phyloP scores from a whole-genome alignment of 2,797 vertebrate species.

The Danio choprae region DNA sequence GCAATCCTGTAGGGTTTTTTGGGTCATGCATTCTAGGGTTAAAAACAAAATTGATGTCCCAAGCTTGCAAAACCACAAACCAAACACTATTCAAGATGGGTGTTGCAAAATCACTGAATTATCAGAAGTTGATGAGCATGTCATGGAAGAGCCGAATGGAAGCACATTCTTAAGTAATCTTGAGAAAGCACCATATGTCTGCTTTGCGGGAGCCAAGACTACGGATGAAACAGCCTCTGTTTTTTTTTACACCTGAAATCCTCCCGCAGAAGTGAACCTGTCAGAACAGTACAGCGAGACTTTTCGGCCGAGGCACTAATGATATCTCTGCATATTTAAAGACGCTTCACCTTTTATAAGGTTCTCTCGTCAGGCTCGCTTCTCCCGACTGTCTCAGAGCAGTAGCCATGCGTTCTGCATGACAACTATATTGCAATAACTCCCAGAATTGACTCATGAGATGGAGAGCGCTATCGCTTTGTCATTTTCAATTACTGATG shows the following conservation, averaged over 20 bases:
- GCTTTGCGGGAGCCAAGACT: slow-evolving; percentile 37
- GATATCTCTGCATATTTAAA: slow-evolving; percentile 59
- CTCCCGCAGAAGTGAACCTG: slow-evolving; percentile 32
- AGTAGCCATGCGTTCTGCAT: slow-evolving; percentile 24
- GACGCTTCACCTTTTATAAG: slow-evolving; percentile 47
- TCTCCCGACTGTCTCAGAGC: slow-evolving; percentile 1
- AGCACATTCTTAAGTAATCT: slow-evolving; percentile 38
- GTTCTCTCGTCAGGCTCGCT: slow-evolving; percentile 11
- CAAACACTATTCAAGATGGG: background rate
- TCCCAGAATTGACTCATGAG: slow-evolving; percentile 39
- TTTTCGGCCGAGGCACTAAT: slow-evolving; percentile 53
- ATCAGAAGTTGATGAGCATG: background rate
- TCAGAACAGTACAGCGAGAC: slow-evolving; percentile 47
- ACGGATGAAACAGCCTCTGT: slow-evolving; percentile 24
- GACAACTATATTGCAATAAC: slow-evolving; percentile 51
- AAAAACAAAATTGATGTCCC: background rate
- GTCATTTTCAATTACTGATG: slow-evolving; percentile 62
- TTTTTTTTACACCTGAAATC: slow-evolving; percentile 31
- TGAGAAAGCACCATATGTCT: slow-evolving; percentile 45
- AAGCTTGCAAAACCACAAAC: slow-evolving; percentile 3
- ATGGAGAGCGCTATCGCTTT: slow-evolving; percentile 45
- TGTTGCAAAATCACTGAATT: slow-evolving; percentile 6
- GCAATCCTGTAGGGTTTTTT: background rate
- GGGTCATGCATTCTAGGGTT: background rate
- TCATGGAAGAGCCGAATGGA: slow-evolving; percentile 1